Evolutionary conservation across 2,888 invertebrate genomes (phyloP), one percentile per base, ranked within the genome.

Genomic region (Plagodis pulveraria): DNA sequence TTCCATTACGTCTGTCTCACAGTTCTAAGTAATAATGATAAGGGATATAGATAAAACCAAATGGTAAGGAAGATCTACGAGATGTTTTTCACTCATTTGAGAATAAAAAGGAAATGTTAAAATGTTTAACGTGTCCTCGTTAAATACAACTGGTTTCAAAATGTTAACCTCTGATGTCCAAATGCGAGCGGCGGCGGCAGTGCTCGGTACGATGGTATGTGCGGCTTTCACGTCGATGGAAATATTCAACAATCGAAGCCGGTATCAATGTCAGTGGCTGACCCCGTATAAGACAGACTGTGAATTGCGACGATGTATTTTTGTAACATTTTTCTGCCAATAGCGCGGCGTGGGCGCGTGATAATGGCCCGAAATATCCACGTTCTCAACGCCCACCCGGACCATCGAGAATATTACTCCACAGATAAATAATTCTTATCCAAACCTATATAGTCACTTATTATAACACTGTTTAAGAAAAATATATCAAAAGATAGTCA

Each of bases 1-100:
- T 87, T 89, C 90, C 88, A 91, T 90, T 90, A 90, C 82, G 85
- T 77, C 80, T 81, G 84, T 78, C 80, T 85, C 82, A 80, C 77
- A 73, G 76, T 84, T 86, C 86, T 83, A 77, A 74, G 87, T 81
- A 84, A 83, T 82, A 78, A 80, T 79, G 87, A 89, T 90, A 87
- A 87, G 81, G 72, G 72, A 72, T 73, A 70, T 58, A 83, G 89
- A 90, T 89, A 88, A 85, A 65, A 71, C 65, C 66, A 56, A 74
- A 77, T 72, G 73, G 77, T 77, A 72, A 79, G 71, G 67, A 72
- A 74, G 73, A 78, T 75, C 72, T 75, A 78, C 70, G 71, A 73
- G 69, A 69, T 63, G 54, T 74, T 76, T 73, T 56, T 61, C 60
- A 71, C 62, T 69, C 60, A 66, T 71, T 68, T 67, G 53, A 38